Evolutionary conservation across 2,113 vertebrate genomes (phyloP).

Genomic region (Ceyx margarethae): DNA sequence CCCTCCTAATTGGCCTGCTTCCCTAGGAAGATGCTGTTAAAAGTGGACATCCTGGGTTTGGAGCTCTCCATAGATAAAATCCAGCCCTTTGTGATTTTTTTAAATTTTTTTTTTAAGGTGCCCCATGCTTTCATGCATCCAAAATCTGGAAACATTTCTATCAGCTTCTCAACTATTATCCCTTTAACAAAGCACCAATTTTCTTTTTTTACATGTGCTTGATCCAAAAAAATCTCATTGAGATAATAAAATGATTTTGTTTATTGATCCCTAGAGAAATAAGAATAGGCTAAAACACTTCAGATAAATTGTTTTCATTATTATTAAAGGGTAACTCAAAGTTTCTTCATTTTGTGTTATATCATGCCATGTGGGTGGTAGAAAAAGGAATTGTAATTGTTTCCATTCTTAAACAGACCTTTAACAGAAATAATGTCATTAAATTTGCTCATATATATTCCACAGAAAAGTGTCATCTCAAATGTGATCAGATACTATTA

Average conservation of each 20-base stretch:
- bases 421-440: background rate
- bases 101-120: background rate
- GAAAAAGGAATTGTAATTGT: background rate
- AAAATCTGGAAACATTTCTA: conserved; percentile 14
- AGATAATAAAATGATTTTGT: background rate
- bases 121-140: background rate
- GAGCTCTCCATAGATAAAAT: background rate
- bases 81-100: background rate
- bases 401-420: background rate
- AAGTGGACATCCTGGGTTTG: background rate
- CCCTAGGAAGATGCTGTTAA: background rate
- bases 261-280: conserved; percentile 16
- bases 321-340: background rate
- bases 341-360: background rate
- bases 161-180: background rate
- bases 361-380: background rate
- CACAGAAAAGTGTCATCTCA: background rate
- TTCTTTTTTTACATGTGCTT: background rate
- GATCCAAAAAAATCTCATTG: background rate
- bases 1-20: background rate
- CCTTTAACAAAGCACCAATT: background rate
- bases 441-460: background rate
- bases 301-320: conserved; percentile 33
- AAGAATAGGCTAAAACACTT: background rate
- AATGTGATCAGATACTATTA: background rate